Percentiles rank a stretch among this genome's conserved stretches.
Conservation (phyloP, 1,140 invertebrate species). For the Ooceraea biroi region DNA sequence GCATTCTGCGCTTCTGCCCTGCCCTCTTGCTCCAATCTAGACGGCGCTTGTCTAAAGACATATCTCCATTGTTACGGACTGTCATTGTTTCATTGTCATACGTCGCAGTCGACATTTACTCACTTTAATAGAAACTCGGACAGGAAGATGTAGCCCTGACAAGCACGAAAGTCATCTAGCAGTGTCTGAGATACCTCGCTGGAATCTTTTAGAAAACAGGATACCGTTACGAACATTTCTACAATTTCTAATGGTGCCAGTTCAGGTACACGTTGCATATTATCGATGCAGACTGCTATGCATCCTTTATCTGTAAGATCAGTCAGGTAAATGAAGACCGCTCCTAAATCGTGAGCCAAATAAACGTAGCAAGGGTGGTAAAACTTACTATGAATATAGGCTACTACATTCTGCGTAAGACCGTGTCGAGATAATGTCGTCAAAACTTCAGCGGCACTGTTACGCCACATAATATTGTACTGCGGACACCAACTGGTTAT, state of each 20-base stretch:
- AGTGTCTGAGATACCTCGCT: constrained; percentile 97
- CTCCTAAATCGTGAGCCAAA: background rate
- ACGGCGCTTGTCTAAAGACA: constrained; percentile 82
- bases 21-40: constrained; percentile 91
- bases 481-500: constrained; percentile 97
- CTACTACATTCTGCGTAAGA: constrained; percentile 95
- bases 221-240: constrained; percentile 99
- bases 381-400: constrained; percentile 97
- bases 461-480: constrained; percentile 98
- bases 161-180: constrained; percentile 97
- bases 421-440: constrained; percentile 98
- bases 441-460: constrained; percentile 97
- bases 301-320: constrained; percentile 95
- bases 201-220: constrained; percentile 99
- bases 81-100: constrained; percentile 6
- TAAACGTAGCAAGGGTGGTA: background rate
- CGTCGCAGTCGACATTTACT: constrained; percentile 76
- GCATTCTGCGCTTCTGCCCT: constrained; percentile 94
- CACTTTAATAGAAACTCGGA: constrained; percentile 98
- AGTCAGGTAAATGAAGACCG: constrained; percentile 22
- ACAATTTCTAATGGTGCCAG: constrained; percentile 97
- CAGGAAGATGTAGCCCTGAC: constrained; percentile 97
- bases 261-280: constrained; percentile 97
- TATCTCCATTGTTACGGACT: constrained; percentile 34
- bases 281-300: constrained; percentile 97